phyloP scores from a whole-genome alignment of 2,888 invertebrate species.

The Poecilus cupreus region DNA sequence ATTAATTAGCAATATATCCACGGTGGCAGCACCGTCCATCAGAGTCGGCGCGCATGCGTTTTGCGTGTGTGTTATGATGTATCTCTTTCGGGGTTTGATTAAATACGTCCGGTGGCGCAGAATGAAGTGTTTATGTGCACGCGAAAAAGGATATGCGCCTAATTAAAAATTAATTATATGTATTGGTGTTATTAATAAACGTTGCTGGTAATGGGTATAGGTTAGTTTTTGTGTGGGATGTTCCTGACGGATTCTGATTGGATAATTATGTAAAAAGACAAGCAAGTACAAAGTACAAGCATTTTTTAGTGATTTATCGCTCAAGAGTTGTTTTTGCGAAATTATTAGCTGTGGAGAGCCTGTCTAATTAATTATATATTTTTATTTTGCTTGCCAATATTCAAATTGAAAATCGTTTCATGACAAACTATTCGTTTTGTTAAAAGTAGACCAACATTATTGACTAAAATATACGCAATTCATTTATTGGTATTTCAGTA shows the following conservation, averaged over 20 bases:
- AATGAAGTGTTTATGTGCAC: slow-evolving; percentile 56
- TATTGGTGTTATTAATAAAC: slow-evolving; percentile 46
- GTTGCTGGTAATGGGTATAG: background rate
- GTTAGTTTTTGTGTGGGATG: slow-evolving; percentile 22
- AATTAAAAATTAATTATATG: slow-evolving; percentile 57
- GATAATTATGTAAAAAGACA: slow-evolving; percentile 33
- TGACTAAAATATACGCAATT: too few species aligned
- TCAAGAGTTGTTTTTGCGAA: slow-evolving; percentile 10
- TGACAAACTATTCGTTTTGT: too few species aligned
- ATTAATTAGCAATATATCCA: slow-evolving; percentile 58
- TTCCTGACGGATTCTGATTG: slow-evolving; percentile 13
- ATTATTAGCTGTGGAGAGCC: slow-evolving; percentile 25
- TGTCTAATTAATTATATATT: slow-evolving; percentile 19
- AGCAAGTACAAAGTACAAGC: background rate
- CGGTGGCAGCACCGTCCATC: slow-evolving; percentile 55
- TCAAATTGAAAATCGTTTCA: too few species aligned
- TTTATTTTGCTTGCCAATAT: background rate
- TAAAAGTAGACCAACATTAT: too few species aligned
- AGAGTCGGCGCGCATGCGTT: slow-evolving; percentile 21
- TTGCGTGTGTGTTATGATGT: slow-evolving; percentile 46
- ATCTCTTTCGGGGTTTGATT: slow-evolving; percentile 51
- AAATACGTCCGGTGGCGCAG: slow-evolving; percentile 50
- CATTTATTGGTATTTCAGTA: too few species aligned
- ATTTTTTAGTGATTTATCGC: slow-evolving; percentile 1
- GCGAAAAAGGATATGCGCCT: slow-evolving; percentile 54